A percentile compares a stretch with the other conserved stretches of the same genome.
These are phyloP conservation scores for Cricetomys ansorgei DNA, from an alignment of 2,113 vertebrate genomes.

Conservation along the genomic window DNA sequence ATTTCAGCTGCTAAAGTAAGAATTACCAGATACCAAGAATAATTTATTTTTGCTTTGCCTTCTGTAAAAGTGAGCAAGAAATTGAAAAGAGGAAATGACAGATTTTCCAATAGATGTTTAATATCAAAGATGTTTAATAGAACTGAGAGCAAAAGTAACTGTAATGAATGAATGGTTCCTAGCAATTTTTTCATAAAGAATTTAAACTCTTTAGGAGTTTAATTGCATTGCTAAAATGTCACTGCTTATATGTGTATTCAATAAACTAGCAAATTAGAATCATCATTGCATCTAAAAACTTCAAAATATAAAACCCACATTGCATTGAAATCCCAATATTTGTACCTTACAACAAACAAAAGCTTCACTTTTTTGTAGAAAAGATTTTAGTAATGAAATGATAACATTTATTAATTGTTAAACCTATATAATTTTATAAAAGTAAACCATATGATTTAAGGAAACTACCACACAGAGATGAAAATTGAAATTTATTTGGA, in stretches of 20 bases:
- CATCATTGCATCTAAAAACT: neutral
- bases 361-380: neutral
- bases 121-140: neutral
- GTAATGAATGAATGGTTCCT: neutral
- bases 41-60: neutral
- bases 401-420: neutral
- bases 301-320: neutral
- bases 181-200: neutral
- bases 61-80: slow-evolving; percentile 5
- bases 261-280: neutral
- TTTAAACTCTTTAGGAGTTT: neutral
- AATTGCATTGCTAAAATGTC: neutral
- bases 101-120: neutral
- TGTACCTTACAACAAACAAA: neutral
- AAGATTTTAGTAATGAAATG: neutral
- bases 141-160: neutral
- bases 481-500: neutral
- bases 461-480: neutral
- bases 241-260: neutral
- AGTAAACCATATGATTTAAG: neutral
- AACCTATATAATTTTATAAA: neutral
- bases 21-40: neutral
- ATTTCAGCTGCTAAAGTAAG: slow-evolving; percentile 50
- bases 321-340: neutral
- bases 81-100: neutral